Percentiles rank a stretch among this genome's conserved stretches.
Evolutionary conservation across 2,888 invertebrate genomes (phyloP).

Genomic region (Leptarthrus brevirostris): DNA sequence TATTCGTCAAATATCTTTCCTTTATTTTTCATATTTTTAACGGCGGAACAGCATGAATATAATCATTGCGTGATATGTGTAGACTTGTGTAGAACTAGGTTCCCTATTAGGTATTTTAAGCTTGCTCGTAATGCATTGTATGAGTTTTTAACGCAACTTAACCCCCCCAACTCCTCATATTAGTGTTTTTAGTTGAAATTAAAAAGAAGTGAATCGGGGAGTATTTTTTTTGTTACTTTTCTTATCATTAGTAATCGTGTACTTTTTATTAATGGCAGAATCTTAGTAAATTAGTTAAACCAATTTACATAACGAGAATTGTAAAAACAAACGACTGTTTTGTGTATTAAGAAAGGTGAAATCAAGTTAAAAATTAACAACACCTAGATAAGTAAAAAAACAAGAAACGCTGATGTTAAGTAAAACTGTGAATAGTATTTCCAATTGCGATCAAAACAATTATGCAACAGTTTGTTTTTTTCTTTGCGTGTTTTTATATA

Average conservation of each 20-base stretch:
- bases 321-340: constrained; percentile 10
- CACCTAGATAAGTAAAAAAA: constrained; percentile 16
- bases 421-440: constrained; percentile 49
- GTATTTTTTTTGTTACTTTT: neutral
- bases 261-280: constrained; percentile 19
- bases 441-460: constrained; percentile 33
- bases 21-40: too few species aligned
- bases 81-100: too few species aligned
- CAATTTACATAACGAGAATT: constrained; percentile 11
- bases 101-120: too few species aligned
- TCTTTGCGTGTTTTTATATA: constrained; percentile 52
- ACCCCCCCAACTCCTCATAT: too few species aligned
- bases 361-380: constrained; percentile 15
- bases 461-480: constrained; percentile 46
- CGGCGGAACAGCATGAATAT: too few species aligned
- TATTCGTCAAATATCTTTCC: too few species aligned
- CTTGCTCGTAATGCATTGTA: too few species aligned
- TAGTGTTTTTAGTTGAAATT: too few species aligned
- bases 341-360: constrained; percentile 2
- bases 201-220: constrained; percentile 26
- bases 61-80: too few species aligned
- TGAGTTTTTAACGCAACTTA: too few species aligned
- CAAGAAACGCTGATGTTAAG: constrained; percentile 32
- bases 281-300: constrained; percentile 22
- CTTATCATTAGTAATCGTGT: constrained; percentile 1